phyloP scores from a whole-genome alignment of 2,888 invertebrate genomes.

The Selenia dentaria region DNA sequence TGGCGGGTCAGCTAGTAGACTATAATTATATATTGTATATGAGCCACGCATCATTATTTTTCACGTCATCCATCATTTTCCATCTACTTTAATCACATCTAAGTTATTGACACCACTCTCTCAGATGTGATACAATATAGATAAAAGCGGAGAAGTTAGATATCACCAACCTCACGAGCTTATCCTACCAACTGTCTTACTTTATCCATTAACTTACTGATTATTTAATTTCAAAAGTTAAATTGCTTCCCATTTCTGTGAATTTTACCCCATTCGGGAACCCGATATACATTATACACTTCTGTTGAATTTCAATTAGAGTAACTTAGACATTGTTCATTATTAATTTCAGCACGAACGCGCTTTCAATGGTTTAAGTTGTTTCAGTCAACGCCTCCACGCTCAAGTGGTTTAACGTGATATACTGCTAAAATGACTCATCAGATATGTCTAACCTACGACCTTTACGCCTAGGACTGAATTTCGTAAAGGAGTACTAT shows the following conservation, averaged over 20 bases:
- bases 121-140: too few relatives aligned
- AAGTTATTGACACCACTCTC: too few relatives aligned
- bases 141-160: too few relatives aligned
- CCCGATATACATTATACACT: neutral
- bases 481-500: neutral
- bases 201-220: constrained; percentile 8
- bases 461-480: constrained; percentile 30
- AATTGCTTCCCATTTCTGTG: constrained; percentile 12
- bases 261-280: constrained; percentile 3
- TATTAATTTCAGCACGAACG: constrained; percentile 18
- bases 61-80: too few relatives aligned
- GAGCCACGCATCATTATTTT: too few relatives aligned
- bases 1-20: too few relatives aligned
- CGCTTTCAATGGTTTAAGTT: constrained; percentile 17
- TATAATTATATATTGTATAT: too few relatives aligned
- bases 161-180: neutral
- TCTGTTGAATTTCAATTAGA: constrained; percentile 14
- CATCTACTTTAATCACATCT: too few relatives aligned
- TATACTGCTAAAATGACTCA: constrained; percentile 41
- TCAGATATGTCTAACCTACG: constrained; percentile 38
- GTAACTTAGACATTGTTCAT: constrained; percentile 23
- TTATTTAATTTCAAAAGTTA: constrained; percentile 14
- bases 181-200: neutral
- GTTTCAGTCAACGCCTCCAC: constrained; percentile 9
- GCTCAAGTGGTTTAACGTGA: constrained; percentile 14